These are phyloP conservation scores for Mesitornis unicolor DNA, from an alignment of 2,113 vertebrate species.

Conservation along the genomic window DNA sequence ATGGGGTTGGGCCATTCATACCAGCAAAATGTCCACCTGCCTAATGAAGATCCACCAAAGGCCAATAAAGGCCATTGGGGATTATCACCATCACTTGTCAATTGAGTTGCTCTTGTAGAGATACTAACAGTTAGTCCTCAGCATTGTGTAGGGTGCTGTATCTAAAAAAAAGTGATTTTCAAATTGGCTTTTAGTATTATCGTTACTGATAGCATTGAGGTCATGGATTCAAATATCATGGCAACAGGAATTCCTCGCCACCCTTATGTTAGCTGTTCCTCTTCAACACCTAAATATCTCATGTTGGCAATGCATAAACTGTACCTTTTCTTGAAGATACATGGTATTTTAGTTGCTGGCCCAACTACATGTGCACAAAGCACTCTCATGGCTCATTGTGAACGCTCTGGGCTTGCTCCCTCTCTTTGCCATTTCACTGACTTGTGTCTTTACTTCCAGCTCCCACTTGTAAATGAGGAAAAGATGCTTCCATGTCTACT, in stretches of 20 bases:
- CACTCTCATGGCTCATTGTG: fast-evolving
- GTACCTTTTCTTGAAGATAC: not conserved
- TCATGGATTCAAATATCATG: not conserved
- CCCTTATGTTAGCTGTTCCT: not conserved
- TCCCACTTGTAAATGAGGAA: not conserved
- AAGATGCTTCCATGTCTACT: not conserved
- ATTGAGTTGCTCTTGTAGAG: not conserved
- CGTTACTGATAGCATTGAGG: not conserved
- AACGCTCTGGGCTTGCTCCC: not conserved
- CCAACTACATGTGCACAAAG: not conserved
- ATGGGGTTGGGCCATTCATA: not conserved
- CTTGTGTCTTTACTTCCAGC: not conserved
- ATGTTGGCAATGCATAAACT: not conserved
- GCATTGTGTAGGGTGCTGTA: not conserved
- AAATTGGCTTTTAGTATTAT: not conserved
- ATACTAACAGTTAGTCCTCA: not conserved
- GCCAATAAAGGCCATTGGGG: not conserved
- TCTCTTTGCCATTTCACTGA: not conserved
- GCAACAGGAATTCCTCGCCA: not conserved
- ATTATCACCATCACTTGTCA: not conserved
- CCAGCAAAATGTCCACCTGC: not conserved
- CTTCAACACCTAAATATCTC: not conserved
- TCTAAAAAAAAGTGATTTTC: not conserved
- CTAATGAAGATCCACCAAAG: not conserved
- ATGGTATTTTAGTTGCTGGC: not conserved